Evolutionary conservation across 2,113 vertebrate species (phyloP).

Genomic region (Leptobrachium leishanense): DNA sequence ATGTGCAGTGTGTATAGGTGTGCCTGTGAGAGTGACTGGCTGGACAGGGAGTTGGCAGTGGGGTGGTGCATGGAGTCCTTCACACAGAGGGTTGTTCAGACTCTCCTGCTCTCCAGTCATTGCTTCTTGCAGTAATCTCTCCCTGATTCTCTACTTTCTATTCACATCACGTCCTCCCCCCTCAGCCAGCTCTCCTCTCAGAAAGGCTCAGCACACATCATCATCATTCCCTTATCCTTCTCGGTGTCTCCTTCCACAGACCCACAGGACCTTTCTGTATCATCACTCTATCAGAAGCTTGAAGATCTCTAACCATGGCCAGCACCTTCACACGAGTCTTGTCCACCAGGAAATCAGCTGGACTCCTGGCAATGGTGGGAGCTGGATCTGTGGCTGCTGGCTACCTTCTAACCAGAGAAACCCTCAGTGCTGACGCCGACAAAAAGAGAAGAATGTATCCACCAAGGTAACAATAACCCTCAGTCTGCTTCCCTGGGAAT

Average conservation of each 20-base stretch:
- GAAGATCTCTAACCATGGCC: slow-evolving; percentile 70
- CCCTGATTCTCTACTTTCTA: slow-evolving; percentile 50
- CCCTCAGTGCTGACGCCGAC: slow-evolving; percentile 68
- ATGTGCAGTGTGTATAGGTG: no score
- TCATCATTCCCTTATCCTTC: background rate
- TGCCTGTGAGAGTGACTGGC: background rate
- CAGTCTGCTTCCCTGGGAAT: background rate
- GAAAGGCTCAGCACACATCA: slow-evolving; percentile 4
- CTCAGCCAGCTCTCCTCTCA: slow-evolving; percentile 52
- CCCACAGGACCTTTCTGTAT: slow-evolving; percentile 23
- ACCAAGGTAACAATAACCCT: slow-evolving; percentile 73
- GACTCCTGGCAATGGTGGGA: slow-evolving; percentile 81
- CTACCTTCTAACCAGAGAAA: slow-evolving; percentile 77
- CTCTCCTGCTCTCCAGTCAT: slow-evolving; percentile 15
- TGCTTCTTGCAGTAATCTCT: slow-evolving; percentile 39
- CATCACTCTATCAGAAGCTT: slow-evolving; percentile 16
- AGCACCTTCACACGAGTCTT: slow-evolving; percentile 81
- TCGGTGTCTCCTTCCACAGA: slow-evolving; percentile 40
- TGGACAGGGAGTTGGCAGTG: background rate
- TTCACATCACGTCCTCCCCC: slow-evolving; percentile 49
- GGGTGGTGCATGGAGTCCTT: background rate
- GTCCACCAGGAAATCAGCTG: slow-evolving; percentile 70
- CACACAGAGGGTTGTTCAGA: slow-evolving; percentile 11
- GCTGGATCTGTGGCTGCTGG: slow-evolving; percentile 83
- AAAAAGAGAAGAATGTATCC: slow-evolving; percentile 82